Percentiles rank a stretch among this genome's conserved stretches.
These are phyloP conservation scores for Serilophus lunatus DNA, from an alignment of 2,113 vertebrate species.

Conservation along the genomic window DNA sequence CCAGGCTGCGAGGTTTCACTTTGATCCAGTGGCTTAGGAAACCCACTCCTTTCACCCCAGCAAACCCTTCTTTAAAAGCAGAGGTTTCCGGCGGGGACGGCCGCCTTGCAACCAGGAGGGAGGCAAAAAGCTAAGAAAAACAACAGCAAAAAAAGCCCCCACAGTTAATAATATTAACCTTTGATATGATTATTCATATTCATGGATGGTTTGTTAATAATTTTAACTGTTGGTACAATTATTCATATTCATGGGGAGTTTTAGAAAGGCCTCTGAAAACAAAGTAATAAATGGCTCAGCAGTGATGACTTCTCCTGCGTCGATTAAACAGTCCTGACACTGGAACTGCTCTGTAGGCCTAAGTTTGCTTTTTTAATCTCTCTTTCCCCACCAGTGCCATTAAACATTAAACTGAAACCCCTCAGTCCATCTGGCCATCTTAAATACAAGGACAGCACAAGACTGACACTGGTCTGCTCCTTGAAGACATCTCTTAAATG, in stretches of 20 bases:
- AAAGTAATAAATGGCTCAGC: not conserved
- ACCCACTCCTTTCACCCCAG: constrained; percentile 66
- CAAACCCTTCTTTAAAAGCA: constrained; percentile 65
- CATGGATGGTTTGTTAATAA: not conserved
- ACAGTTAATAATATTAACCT: constrained; percentile 21
- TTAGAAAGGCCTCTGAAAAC: not conserved
- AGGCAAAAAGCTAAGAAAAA: not conserved
- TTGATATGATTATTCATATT: not conserved
- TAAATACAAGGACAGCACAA: not conserved
- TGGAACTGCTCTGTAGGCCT: not conserved
- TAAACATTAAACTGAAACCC: not conserved
- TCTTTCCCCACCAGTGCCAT: not conserved
- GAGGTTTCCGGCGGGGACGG: constrained; percentile 8
- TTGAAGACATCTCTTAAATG: not conserved
- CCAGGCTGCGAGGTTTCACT: constrained; percentile 62
- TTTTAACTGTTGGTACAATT: constrained; percentile 11
- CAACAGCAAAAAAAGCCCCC: not conserved
- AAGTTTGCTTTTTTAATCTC: not conserved
- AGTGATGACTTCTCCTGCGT: not conserved
- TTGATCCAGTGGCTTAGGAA: constrained; percentile 72
- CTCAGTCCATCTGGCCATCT: not conserved
- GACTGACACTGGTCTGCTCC: not conserved
- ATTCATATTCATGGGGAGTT: not conserved
- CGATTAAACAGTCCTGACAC: not conserved
- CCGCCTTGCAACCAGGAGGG: not conserved